These are phyloP conservation scores for Atherinosoma microstoma DNA, from an alignment of 2,797 vertebrate species.

Conservation along the genomic window DNA sequence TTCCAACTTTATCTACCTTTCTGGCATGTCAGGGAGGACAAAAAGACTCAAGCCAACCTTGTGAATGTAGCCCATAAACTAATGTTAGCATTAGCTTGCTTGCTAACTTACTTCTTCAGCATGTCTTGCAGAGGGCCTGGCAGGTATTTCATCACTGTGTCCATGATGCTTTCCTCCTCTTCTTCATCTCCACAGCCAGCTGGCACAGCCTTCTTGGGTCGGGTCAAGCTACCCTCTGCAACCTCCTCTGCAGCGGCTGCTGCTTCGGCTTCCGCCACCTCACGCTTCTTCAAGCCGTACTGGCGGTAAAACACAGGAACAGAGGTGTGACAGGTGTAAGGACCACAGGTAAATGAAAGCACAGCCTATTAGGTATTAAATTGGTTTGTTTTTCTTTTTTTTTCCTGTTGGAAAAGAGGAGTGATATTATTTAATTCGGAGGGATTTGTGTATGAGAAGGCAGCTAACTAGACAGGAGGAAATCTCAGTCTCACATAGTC, in stretches of 20 bases:
- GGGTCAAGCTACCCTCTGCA: conserved; percentile 92
- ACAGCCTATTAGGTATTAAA: not conserved
- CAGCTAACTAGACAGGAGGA: no score
- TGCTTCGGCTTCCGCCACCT: conserved; percentile 92
- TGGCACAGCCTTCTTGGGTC: conserved; percentile 94
- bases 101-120: conserved; percentile 91
- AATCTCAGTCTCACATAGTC: no score
- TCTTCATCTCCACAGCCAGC: conserved; percentile 94
- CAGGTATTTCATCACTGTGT: conserved; percentile 98
- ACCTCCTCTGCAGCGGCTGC: conserved; percentile 92
- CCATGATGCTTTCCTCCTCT: conserved; percentile 97
- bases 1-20: conserved; percentile 6
- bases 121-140: conserved; percentile 98
- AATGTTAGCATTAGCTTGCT: conserved; percentile 51
- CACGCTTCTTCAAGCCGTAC: conserved; percentile 93
- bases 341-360: not conserved
- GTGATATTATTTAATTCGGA: no score
- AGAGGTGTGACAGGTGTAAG: not conserved
- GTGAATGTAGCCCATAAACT: conserved; percentile 62
- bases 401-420: not conserved
- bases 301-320: conserved; percentile 35
- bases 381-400: not conserved
- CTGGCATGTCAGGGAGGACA: conserved; percentile 12
- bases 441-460: no score
- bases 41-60: conserved; percentile 51